Base-by-base conservation (phyloP, 2,888 invertebrate genomes). In the Pyrgus malvae region DNA sequence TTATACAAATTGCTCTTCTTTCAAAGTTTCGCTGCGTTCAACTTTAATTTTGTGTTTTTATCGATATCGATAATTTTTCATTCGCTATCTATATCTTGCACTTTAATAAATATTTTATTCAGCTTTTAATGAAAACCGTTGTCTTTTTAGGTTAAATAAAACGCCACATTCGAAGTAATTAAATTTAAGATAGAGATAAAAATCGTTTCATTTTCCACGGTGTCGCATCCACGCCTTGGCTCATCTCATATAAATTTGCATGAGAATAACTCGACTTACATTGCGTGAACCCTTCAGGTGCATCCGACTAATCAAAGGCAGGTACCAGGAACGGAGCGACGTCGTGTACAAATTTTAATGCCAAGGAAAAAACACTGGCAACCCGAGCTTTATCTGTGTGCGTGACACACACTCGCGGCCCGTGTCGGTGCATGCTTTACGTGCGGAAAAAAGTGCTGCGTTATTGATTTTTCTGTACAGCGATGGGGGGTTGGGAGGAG, bases 381-480 rank as follows among this genome's bases (percentile, higher is more conserved):
- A 67, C 78, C 75, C 81, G 48, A 50, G 65, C 33, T 65, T 60
- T 60, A 60, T 68, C 23, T 76, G 84, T 87, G 83, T 76, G 80
- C 72, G 78, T 70, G 65, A 42, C 35, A 64, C 82, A 81, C 83
- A 79, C 78, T 69, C 57, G 56, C 61, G 48, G 54, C 53, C 70
- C 74, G 74, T 82, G 87, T 84, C 86, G 86, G 86, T 90, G 89
- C 89, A 90, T 90, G 90, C 85, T 91, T 91, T 91, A 91, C 90
- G 90, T 89, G 88, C 83, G 87, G 89, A 91, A 91, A 91, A 91
- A 90, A 90, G 84, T 88, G 90, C 90, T 90, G 91, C 90, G 90
- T 88, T 90, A 91, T 90, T 90, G 91, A 90, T 91, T 91, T 91
- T 90, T 86, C 90, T 85, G 83, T 85, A 85, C 87, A 80, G 85